Evolutionary conservation across 2,113 vertebrate species (phyloP).

Genomic region (Cephalopterus ornatus): DNA sequence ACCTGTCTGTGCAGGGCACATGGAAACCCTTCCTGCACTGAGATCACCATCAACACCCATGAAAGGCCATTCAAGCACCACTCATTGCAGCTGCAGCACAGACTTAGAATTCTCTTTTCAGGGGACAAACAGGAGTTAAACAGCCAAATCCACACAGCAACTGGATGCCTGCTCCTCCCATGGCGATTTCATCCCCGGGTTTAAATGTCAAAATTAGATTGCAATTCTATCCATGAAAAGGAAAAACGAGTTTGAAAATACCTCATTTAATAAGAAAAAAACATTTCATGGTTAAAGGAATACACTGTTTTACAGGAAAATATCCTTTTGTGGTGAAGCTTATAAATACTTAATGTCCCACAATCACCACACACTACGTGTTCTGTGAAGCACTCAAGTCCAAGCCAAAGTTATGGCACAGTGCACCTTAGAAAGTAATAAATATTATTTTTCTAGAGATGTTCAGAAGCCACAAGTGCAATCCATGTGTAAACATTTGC

Average conservation of each 20-base stretch:
- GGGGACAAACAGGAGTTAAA: background rate
- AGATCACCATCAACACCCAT: background rate
- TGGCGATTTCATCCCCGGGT: conserved; percentile 23
- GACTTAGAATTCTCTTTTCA: conserved; percentile 49
- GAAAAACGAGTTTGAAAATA: conserved; percentile 34
- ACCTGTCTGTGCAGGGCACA: background rate
- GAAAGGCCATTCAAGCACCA: conserved; percentile 19
- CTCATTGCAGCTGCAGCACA: background rate
- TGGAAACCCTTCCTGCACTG: background rate
- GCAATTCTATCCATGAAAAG: conserved; percentile 44
- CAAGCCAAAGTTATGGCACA: conserved; percentile 18
- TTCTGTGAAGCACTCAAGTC: background rate
- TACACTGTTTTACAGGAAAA: background rate
- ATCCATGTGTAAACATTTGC: conserved; percentile 19
- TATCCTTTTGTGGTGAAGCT: conserved; percentile 12
- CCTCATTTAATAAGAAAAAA: background rate
- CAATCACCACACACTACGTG: conserved; percentile 17
- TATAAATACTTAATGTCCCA: conserved; percentile 40
- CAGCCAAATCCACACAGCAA: conserved; percentile 41
- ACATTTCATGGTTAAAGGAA: conserved; percentile 13
- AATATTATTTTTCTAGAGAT: conserved; percentile 39
- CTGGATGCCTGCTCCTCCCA: conserved; percentile 42
- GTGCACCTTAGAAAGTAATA: conserved; percentile 40
- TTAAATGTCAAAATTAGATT: conserved; percentile 66
- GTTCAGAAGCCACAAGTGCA: conserved; percentile 38